These are phyloP conservation scores for Cuniculus paca DNA, from an alignment of 2,797 vertebrate genomes.

Conservation along the genomic window DNA sequence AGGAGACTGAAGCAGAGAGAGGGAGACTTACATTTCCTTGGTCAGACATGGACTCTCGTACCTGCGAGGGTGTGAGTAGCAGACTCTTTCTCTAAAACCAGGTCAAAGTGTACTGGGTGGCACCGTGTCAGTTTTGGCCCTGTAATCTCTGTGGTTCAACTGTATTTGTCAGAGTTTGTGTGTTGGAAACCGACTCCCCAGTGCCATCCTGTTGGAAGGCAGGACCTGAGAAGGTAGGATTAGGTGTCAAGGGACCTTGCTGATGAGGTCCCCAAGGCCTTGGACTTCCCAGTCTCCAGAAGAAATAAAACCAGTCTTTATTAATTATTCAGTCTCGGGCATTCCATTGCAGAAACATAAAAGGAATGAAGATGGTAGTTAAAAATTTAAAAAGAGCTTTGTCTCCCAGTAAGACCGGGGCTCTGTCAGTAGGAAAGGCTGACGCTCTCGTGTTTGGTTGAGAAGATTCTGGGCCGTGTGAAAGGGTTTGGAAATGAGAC, in stretches of 20 bases:
- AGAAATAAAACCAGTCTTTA: neutral
- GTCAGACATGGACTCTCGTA: fast-evolving
- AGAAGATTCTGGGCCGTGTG: neutral
- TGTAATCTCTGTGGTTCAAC: neutral
- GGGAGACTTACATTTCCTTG: neutral
- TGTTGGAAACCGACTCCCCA: neutral
- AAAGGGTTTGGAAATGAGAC: neutral
- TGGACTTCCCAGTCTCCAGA: neutral
- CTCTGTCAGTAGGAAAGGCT: neutral
- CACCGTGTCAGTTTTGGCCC: neutral
- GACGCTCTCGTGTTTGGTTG: neutral
- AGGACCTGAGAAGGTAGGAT: neutral
- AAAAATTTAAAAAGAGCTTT: neutral
- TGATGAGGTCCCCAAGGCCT: neutral
- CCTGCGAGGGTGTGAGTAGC: neutral
- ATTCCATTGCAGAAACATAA: neutral
- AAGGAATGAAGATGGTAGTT: neutral
- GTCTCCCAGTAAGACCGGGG: neutral
- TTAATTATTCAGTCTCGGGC: neutral
- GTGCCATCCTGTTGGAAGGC: neutral
- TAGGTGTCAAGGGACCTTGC: neutral
- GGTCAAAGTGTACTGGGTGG: neutral
- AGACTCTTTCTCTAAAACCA: neutral
- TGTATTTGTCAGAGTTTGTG: neutral
- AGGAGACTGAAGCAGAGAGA: neutral